Base-by-base conservation (phyloP, 2,797 vertebrate species). In the Helostoma temminkii region DNA sequence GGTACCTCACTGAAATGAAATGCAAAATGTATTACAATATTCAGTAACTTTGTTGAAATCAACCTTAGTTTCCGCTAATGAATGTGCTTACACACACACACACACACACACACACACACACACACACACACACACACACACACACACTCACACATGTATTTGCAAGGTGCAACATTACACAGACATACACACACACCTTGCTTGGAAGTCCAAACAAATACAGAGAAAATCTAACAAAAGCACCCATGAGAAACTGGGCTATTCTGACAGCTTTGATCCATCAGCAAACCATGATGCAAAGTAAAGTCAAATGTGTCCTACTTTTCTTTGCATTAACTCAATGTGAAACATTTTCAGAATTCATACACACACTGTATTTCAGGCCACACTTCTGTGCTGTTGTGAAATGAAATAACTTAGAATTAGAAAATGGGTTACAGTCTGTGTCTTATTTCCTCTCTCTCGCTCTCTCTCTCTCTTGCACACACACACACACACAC, bases 251-350 rank as follows among this genome's bases (percentile, higher is more conserved):
- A 74, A 88, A 87, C 67, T 83, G 75, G 67, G 86, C 85, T 85
- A 62, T 64, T 81, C 76, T 89, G 86, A 89, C 78, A 82, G 80
- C 86, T 82, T 84, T 86, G 85, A 90, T 89, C 82, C 81, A 88
- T 88, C 86, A 90, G 86, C 79, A 83, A 86, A 83, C 78, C 56
- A 24, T 78, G 67, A 88, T 80, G 67, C 82, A 79, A 71, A 82
- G 86, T 73, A 71, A 82, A 88, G 77, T 83, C 72, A 86, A 88
- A 84, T 47, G 77, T 91, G 90, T 65, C 86, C 86, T 86, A 90
- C 74, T 88, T 91, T 88, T 69, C 67, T 77, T 62, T 85, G 78
- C 83, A 85, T 82, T 89, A 81, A 78, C 78, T 58, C 65, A 74
- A 77, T 55, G 73, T 57, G 18, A 78, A 82, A 79, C 67, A 71